These are phyloP conservation scores for Zoanthus gigantus DNA, from an alignment of 92 coral and sea anemone species.

Conservation along the genomic window DNA sequence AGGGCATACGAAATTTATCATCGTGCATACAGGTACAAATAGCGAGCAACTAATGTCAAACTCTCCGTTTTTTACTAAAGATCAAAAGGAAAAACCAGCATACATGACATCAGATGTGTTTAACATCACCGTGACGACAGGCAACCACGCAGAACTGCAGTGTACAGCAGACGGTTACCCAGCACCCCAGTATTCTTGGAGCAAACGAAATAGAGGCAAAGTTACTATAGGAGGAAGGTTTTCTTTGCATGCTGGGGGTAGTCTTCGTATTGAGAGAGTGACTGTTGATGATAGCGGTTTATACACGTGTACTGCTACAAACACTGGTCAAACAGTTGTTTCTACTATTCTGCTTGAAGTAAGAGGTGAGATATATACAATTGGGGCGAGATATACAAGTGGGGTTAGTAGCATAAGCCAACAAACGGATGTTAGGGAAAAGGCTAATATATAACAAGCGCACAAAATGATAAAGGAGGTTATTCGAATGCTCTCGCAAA, in stretches of 20 bases:
- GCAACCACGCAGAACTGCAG: slow-evolving; percentile 77
- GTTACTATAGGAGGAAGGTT: slow-evolving; percentile 75
- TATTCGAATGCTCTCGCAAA: no score
- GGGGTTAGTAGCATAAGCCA: neutral
- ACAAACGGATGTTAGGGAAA: no score
- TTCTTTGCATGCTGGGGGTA: slow-evolving; percentile 83
- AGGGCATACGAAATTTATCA: neutral
- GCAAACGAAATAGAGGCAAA: slow-evolving; percentile 61
- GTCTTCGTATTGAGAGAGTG: slow-evolving; percentile 76
- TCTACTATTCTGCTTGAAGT: slow-evolving; percentile 69
- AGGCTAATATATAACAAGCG: no score
- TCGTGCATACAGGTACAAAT: neutral
- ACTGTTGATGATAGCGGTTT: slow-evolving; percentile 69
- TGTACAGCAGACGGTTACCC: slow-evolving; percentile 89
- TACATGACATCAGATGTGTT: slow-evolving; percentile 67
- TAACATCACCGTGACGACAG: slow-evolving; percentile 68
- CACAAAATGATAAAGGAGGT: no score
- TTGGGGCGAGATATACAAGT: neutral
- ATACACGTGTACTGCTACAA: slow-evolving; percentile 80
- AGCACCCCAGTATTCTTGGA: slow-evolving; percentile 88
- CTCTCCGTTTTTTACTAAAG: neutral
- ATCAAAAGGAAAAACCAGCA: slow-evolving; percentile 35
- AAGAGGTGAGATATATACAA: slow-evolving; percentile 61
- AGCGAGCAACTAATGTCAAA: neutral
- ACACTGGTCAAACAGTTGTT: slow-evolving; percentile 64